Base-by-base conservation (phyloP, 2,113 vertebrate genomes). In the Picathartes gymnocephalus region DNA sequence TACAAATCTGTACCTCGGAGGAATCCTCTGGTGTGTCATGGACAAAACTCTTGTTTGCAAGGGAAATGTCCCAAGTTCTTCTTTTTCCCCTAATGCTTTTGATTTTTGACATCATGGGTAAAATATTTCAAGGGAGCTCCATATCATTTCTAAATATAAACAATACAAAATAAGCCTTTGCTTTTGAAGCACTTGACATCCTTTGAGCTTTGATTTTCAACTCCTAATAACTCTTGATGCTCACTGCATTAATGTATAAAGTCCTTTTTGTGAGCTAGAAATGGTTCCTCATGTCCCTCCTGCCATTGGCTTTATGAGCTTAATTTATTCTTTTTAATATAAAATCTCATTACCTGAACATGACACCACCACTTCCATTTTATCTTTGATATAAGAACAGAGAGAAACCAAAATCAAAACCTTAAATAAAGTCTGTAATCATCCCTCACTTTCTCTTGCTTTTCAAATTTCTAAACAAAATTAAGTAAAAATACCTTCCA, bases 241-340 rank as follows among this genome's bases (percentile, higher is more conserved):
- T 91, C 53, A 21, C 92, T 97, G 81, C 96, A 97, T 97, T 97
- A 97, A 97, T 96, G 96, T 97, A 93, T 92, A 92, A 97, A 95
- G 91, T 92, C 95, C 95, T 96, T 95, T 96, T 96, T 87, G 78
- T 88, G 96, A 97, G 96, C 56, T 92, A 62, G 91, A 79, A 97
- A 94, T 76, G 48, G 96, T 95, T 97, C 96, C 62, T 78, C 97
- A 93, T 92, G 86, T 97, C 93, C 96, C 97, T 97, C 95, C 97
- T 93, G 92, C 96, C 96, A 97, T 58, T 91, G 65, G 94, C 79
- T 97, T 98, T 97, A 98, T 98, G 94, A 98, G 96, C 98, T 98
- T 98, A 98, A 98, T 98, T 98, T 98, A 98, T 98, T 98, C 98
- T 98, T 98, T 98, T 98, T 98, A 98, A 98, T 98, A 98, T 98